A percentile compares a stretch with the other conserved stretches of the same genome.
These are phyloP conservation scores for Phymatocera aterrima DNA, from an alignment of 2,888 invertebrate genomes.

Conservation along the genomic window DNA sequence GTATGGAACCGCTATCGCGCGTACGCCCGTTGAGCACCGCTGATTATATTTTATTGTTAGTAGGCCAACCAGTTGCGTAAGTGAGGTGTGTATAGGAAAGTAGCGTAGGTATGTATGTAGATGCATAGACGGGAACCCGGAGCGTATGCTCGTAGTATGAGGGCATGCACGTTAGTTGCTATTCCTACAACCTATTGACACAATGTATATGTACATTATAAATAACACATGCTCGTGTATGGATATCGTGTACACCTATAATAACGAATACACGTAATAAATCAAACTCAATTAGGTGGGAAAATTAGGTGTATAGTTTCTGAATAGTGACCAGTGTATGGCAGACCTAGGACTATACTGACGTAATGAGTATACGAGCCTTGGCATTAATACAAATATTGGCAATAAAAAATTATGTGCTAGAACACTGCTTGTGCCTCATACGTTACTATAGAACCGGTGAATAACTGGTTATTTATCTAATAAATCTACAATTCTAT, in stretches of 20 bases:
- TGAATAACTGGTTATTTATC: not conserved
- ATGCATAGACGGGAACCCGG: no score
- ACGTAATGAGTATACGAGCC: no score
- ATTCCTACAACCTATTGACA: no score
- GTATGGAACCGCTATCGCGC: not conserved
- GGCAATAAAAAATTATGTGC: not conserved
- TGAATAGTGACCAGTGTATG: constrained; percentile 19
- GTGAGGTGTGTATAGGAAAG: not conserved
- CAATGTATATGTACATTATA: no score
- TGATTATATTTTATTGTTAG: not conserved
- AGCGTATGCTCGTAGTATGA: no score
- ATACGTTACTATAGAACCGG: not conserved
- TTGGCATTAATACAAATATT: constrained; percentile 38
- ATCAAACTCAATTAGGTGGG: not conserved
- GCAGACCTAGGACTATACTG: no score
- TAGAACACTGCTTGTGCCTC: no score
- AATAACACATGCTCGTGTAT: not conserved
- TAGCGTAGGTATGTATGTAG: not conserved
- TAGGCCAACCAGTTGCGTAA: constrained; percentile 29
- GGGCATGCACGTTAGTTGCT: no score
- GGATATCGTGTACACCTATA: not conserved
- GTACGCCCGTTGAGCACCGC: not conserved
- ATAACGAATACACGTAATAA: not conserved
- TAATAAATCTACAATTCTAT: no score
- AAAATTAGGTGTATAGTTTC: not conserved